Base-by-base conservation (phyloP, 2,888 invertebrate genomes). In the Villa cingulata region DNA sequence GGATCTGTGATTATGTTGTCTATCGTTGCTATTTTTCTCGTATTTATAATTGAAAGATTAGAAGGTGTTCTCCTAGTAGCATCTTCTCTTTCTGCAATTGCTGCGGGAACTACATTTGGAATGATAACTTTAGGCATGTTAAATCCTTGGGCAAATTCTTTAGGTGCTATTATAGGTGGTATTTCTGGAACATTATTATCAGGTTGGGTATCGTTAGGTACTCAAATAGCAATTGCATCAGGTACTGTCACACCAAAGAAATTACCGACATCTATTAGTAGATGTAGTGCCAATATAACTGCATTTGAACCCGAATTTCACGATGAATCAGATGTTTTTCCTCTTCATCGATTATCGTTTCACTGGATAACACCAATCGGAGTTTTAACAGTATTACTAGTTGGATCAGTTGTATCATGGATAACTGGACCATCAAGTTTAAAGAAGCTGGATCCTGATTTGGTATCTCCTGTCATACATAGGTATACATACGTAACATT, bases 111-210 rank as follows among this genome's bases (percentile, higher is more conserved):
- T 9, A 82, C 87, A 0, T 83, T 86, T 57, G 89, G 88, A 0
- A 75, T 88, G 12, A 89, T 89, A 61, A 81, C 86, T 0, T 69
- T 89, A 19, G 89, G 89, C 51, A 86, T 89, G 80, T 71, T 81
- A 53, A 75, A 85, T 59, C 86, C 88, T 39, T 88, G 84, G 82
- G 77, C 81, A 46, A 86, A 83, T 48, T 76, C 79, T 0, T 71
- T 77, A 58, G 82, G 85, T 43, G 75, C 76, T 20, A 61, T 76
- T 37, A 64, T 70, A 41, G 80, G 84, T 15, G 77, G 76, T 36
- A 57, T 81, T 50, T 70, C 76, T 41, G 79, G 84, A 50, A 74
- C 77, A 39, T 46, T 77, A 36, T 62, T 78, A 55, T 72, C 83
- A 1, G 77, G 80, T 12, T 74, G 77, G 67, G 60, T 78, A 10